Evolutionary conservation across 2,113 vertebrate species (phyloP).

Genomic region (Hyla sarda): DNA sequence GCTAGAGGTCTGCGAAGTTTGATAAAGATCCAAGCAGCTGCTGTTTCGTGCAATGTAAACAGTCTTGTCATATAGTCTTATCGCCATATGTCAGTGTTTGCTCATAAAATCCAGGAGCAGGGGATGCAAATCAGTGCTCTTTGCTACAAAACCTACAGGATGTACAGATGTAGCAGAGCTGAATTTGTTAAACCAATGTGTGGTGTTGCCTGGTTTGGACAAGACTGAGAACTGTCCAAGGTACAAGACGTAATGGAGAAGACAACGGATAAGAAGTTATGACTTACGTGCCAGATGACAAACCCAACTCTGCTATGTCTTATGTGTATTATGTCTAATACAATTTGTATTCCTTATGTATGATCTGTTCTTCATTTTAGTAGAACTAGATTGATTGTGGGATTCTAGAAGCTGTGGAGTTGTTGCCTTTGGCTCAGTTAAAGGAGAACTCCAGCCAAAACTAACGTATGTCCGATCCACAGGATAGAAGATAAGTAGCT

Average conservation of each 20-base stretch:
- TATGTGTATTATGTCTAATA: too few species aligned
- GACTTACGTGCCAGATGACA: neutral
- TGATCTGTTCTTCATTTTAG: too few species aligned
- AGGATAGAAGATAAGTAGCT: too few species aligned
- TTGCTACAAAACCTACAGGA: neutral
- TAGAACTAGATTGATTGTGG: too few species aligned
- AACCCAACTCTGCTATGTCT: neutral
- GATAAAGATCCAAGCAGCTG: constrained; percentile 64
- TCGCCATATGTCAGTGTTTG: constrained; percentile 71
- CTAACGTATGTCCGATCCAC: too few species aligned
- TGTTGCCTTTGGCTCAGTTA: too few species aligned
- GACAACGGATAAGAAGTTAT: too few species aligned
- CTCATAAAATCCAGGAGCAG: constrained; percentile 45
- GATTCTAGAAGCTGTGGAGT: too few species aligned
- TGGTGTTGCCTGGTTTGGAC: too few species aligned
- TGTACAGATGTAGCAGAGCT: neutral
- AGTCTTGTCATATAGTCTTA: constrained; percentile 62
- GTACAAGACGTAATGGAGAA: too few species aligned
- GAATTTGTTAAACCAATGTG: neutral
- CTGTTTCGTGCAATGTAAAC: constrained; percentile 67
- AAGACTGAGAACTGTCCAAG: neutral
- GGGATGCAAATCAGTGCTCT: constrained; percentile 14
- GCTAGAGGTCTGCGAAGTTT: constrained; percentile 8
- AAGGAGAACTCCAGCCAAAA: too few species aligned
- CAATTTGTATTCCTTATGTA: neutral